Evolutionary conservation across 2,797 vertebrate genomes (phyloP).

Genomic region (Hydrolagus colliei): DNA sequence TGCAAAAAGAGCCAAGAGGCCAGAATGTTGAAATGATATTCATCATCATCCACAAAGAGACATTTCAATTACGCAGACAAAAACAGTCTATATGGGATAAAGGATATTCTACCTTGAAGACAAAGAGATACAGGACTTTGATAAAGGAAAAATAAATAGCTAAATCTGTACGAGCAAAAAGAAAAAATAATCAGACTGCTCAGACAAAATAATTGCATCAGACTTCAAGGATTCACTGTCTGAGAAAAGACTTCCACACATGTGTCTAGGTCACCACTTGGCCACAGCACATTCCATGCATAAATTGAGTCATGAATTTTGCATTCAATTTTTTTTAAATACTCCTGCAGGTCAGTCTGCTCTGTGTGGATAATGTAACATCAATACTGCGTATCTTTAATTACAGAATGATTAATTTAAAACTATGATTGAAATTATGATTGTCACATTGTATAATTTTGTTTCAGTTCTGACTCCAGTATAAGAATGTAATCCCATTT

Average conservation of each 20-base stretch:
- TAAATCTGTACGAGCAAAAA: slow-evolving; percentile 2
- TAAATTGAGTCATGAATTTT: slow-evolving; percentile 24
- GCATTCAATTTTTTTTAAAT: neutral
- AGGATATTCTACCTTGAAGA: neutral
- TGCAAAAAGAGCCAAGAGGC: neutral
- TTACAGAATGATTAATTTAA: neutral
- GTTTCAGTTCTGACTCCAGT: neutral
- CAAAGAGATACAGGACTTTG: slow-evolving; percentile 14
- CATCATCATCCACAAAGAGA: slow-evolving; percentile 3
- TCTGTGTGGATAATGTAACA: neutral
- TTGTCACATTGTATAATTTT: neutral
- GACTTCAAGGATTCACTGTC: slow-evolving; percentile 20
- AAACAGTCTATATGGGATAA: neutral
- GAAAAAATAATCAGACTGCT: slow-evolving; percentile 7
- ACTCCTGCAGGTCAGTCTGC: neutral
- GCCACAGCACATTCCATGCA: neutral
- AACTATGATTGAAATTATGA: neutral
- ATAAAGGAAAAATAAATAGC: slow-evolving; percentile 19
- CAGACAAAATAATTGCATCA: slow-evolving; percentile 20
- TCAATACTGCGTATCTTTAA: neutral
- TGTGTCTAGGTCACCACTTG: slow-evolving; percentile 16
- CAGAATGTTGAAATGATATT: neutral
- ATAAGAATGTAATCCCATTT: neutral
- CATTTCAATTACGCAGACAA: neutral
- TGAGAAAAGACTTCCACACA: neutral